These are phyloP conservation scores for Ischnus inquisitorius DNA, from an alignment of 2,888 invertebrate genomes.

Conservation along the genomic window DNA sequence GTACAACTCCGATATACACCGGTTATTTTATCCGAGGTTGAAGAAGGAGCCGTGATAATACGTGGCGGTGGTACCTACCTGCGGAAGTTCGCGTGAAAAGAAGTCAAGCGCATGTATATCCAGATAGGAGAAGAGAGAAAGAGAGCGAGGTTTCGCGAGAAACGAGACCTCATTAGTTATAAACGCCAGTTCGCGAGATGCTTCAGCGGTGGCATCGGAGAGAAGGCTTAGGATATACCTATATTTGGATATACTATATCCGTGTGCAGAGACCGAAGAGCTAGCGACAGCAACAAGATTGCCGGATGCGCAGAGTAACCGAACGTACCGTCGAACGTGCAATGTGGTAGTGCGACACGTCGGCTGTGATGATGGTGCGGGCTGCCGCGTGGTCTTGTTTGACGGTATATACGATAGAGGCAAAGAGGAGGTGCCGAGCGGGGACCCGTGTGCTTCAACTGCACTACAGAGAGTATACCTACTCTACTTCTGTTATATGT, in stretches of 20 bases:
- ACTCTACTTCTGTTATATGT: constrained; percentile 32
- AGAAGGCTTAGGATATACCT: constrained; percentile 10
- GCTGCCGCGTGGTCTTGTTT: constrained; percentile 54
- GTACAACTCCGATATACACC: neutral
- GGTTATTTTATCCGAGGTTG: constrained; percentile 18
- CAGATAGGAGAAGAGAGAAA: constrained; percentile 48
- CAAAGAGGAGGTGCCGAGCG: constrained; percentile 48
- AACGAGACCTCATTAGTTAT: constrained; percentile 66
- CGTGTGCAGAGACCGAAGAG: constrained; percentile 8
- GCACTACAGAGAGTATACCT: constrained; percentile 27
- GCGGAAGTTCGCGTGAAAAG: neutral
- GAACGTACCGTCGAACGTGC: constrained; percentile 35
- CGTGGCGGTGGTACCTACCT: constrained; percentile 14
- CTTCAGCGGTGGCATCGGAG: constrained; percentile 4
- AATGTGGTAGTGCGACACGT: constrained; percentile 29
- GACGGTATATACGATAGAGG: constrained; percentile 18
- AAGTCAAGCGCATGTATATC: constrained; percentile 19
- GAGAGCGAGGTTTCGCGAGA: constrained; percentile 52
- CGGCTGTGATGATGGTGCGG: constrained; percentile 19
- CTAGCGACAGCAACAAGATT: constrained; percentile 47
- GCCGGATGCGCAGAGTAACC: constrained; percentile 36
- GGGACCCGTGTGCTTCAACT: constrained; percentile 15
- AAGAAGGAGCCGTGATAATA: constrained; percentile 43
- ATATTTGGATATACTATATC: neutral
- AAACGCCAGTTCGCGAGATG: constrained; percentile 50